These are phyloP conservation scores for Schlechtendalia chinensis DNA, from an alignment of 1,140 invertebrate species.

Conservation along the genomic window DNA sequence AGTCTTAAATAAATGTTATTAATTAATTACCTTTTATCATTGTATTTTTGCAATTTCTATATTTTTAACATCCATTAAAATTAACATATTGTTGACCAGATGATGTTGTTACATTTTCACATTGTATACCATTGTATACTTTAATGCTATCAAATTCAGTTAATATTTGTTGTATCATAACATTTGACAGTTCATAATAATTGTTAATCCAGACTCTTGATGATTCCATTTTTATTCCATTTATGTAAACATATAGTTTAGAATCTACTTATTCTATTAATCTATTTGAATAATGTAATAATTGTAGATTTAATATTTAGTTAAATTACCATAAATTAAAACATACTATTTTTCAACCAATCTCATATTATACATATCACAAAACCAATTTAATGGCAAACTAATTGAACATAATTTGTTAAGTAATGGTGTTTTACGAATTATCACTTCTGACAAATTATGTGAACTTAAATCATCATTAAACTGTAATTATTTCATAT, in stretches of 20 bases:
- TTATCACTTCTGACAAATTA: neutral
- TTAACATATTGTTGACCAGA: neutral
- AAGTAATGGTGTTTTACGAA: neutral
- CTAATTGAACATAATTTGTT: neutral
- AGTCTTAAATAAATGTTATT: neutral
- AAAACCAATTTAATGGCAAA: neutral
- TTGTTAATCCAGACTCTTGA: neutral
- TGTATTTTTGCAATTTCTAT: neutral
- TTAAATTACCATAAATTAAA: neutral
- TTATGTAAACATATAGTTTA: neutral
- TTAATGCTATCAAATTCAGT: neutral
- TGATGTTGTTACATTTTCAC: neutral
- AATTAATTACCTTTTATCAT: neutral
- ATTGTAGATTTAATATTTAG: neutral
- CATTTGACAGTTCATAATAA: neutral
- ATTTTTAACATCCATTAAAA: neutral
- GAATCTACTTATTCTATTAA: neutral
- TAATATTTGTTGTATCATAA: neutral
- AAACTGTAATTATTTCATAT: neutral
- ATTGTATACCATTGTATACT: neutral
- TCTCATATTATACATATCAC: neutral
- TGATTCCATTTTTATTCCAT: neutral
- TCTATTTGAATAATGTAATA: neutral
- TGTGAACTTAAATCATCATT: neutral
- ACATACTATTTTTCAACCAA: neutral